A percentile compares a stretch with the other conserved stretches of the same genome.
phyloP scores from a whole-genome alignment of 2,113 vertebrate genomes.

The Psettodes erumei region DNA sequence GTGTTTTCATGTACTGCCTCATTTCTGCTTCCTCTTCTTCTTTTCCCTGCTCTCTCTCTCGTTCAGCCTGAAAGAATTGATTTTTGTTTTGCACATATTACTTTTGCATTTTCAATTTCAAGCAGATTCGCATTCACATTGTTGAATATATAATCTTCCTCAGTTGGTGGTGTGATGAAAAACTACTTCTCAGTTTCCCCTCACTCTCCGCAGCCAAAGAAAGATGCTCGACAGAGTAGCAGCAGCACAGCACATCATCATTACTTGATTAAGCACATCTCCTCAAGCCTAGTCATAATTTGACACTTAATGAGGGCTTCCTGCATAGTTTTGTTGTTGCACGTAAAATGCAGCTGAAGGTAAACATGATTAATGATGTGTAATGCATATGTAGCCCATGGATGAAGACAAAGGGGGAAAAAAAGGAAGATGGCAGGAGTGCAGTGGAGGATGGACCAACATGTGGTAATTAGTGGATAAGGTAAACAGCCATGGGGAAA shows the following conservation, averaged over 20 bases:
- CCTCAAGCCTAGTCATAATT: slow-evolving; percentile 33
- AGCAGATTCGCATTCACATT: slow-evolving; percentile 70
- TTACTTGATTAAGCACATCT: slow-evolving; percentile 50
- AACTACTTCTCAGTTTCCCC: slow-evolving; percentile 38
- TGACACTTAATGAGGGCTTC: slow-evolving; percentile 38
- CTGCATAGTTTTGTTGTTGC: slow-evolving; percentile 27
- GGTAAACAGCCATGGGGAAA: slow-evolving; percentile 64
- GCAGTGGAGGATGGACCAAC: slow-evolving; percentile 40
- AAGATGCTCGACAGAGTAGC: slow-evolving; percentile 8
- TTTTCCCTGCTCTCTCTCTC: slow-evolving; percentile 55
- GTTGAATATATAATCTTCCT: slow-evolving; percentile 64
- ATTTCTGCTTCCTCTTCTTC: slow-evolving; percentile 10
- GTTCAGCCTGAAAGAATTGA: slow-evolving; percentile 78
- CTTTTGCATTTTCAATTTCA: slow-evolving; percentile 86
- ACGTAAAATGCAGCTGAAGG: slow-evolving; percentile 28
- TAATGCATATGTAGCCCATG: slow-evolving; percentile 22
- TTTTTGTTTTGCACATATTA: slow-evolving; percentile 85
- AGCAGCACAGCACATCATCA: slow-evolving; percentile 25
- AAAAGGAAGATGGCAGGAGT: neutral
- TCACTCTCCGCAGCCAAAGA: slow-evolving; percentile 16
- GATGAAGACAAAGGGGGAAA: neutral
- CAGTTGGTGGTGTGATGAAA: slow-evolving; percentile 51
- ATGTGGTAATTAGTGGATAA: slow-evolving; percentile 66
- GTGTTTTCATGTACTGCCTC: slow-evolving; percentile 84
- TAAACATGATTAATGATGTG: slow-evolving; percentile 45